Conservation (phyloP, 2,888 invertebrate genomes). For the Plebejus melissa region DNA sequence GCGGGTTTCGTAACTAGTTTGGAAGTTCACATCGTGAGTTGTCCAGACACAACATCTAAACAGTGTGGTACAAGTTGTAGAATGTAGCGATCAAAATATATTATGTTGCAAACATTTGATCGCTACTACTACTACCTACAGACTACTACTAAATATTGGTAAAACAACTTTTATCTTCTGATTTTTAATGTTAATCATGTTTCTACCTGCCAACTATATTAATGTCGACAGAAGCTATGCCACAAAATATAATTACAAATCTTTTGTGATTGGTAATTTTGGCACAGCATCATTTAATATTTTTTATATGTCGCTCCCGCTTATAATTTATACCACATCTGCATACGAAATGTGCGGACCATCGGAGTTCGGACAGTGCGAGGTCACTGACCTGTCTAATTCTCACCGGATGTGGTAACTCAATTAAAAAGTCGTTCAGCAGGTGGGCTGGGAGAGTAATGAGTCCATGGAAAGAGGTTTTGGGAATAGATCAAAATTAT, state of each 20-base stretch:
- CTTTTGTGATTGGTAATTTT: no score
- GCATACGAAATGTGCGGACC: constrained; percentile 16
- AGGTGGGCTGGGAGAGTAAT: not conserved
- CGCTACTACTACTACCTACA: no score
- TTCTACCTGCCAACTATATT: no score
- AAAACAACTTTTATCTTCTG: no score
- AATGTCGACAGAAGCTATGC: no score
- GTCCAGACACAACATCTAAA: constrained; percentile 6
- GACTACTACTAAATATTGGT: no score
- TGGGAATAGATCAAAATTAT: not conserved
- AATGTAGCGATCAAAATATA: not conserved
- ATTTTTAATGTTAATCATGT: no score
- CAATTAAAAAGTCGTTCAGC: constrained; percentile 15
- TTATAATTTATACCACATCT: not conserved
- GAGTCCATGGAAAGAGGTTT: not conserved
- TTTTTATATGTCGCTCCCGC: not conserved
- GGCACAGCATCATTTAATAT: no score
- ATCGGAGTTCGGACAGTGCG: not conserved
- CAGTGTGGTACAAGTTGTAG: not conserved
- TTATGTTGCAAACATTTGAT: no score
- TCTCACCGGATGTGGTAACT: constrained; percentile 16
- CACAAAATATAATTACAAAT: no score
- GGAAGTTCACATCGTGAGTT: constrained; percentile 5
- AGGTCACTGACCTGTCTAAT: not conserved
- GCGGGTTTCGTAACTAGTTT: constrained; percentile 9